phyloP scores from a whole-genome alignment of 2,113 vertebrate species.

The Nothoprocta perdicaria region DNA sequence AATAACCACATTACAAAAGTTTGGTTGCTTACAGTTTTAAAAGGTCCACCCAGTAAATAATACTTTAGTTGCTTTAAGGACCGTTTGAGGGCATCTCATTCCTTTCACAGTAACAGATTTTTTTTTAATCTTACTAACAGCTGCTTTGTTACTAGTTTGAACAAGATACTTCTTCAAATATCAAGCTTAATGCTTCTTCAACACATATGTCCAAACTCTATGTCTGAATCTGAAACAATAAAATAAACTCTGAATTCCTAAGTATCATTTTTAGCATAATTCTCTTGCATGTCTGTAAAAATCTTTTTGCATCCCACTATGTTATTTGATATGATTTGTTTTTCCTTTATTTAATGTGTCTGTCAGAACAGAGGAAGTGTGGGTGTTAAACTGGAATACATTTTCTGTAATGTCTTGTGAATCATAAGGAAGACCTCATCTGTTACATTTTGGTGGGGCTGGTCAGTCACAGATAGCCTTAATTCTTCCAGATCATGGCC shows the following conservation, averaged over 20 bases:
- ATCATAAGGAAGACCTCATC: background rate
- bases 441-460: background rate
- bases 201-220: background rate
- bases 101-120: background rate
- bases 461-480: background rate
- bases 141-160: background rate
- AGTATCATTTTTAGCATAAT: background rate
- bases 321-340: background rate
- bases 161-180: slow-evolving; percentile 23
- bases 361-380: slow-evolving; percentile 1
- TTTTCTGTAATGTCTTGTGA: background rate
- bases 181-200: background rate
- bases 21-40: background rate
- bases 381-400: background rate
- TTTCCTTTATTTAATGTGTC: background rate
- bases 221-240: background rate
- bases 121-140: background rate
- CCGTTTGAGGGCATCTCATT: background rate
- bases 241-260: background rate
- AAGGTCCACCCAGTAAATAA: background rate
- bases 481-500: background rate
- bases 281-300: background rate
- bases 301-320: background rate
- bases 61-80: background rate
- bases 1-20: background rate